Conservation (phyloP, 2,797 vertebrate species). For the Gorsachius magnificus region DNA sequence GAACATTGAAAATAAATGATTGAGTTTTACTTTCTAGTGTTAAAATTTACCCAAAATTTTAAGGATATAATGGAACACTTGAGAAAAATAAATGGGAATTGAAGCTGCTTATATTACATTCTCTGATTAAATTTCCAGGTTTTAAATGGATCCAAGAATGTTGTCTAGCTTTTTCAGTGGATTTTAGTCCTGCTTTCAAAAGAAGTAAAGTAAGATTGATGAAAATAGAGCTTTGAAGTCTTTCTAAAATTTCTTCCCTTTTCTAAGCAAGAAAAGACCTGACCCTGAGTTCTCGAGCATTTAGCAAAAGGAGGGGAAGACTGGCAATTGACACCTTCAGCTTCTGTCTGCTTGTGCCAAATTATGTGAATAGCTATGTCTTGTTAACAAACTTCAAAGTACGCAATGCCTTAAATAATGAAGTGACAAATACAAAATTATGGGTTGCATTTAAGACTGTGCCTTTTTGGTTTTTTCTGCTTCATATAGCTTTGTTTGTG, state of each 20-base stretch:
- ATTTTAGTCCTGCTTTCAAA: neutral
- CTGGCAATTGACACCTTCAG: rapidly evolving
- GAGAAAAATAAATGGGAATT: neutral
- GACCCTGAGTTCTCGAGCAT: neutral
- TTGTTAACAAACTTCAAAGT: neutral
- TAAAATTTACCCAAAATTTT: too few relatives aligned
- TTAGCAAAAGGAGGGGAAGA: neutral
- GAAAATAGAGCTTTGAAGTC: neutral
- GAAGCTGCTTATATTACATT: neutral
- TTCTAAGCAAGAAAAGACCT: neutral
- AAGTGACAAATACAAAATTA: neutral
- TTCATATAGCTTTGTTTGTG: neutral
- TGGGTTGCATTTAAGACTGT: neutral
- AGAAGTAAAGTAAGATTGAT: neutral
- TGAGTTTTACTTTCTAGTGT: neutral
- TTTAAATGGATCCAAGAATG: neutral
- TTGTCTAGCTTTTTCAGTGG: neutral
- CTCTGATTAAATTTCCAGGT: neutral
- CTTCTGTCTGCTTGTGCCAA: neutral
- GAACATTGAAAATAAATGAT: neutral
- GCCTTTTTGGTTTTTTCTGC: neutral
- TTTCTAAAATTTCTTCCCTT: neutral
- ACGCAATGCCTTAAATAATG: neutral
- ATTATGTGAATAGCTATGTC: neutral
- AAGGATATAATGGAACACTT: neutral